Base-by-base conservation (phyloP, 2,797 vertebrate species). In the Balearica regulorum region DNA sequence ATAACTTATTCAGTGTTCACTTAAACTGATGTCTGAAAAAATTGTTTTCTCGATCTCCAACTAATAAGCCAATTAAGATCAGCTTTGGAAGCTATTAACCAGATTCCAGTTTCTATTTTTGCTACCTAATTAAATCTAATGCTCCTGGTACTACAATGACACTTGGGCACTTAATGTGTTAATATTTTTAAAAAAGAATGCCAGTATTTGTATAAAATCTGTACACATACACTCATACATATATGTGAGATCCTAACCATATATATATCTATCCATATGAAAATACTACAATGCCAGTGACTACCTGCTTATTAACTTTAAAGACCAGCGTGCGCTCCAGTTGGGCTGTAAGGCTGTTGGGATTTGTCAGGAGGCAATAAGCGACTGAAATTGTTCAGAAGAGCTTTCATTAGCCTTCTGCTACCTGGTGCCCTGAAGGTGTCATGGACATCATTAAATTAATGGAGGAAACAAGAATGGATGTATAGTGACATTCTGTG, bases 41-140 rank as follows among this genome's bases (percentile, higher is more conserved):
- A 81, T 28, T 71, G 2, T 83, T 90, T 90, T 33, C 64, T 90
- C 16, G 1, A 46, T 93, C 57, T 89, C 46, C 55, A 76, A 70
- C 62, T 95, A 93, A 84, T 89, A 90, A 89, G 39, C n/a, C 83
- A 91, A 69, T 94, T 90, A 90, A 87, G 80, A 73, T 60, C 71
- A 81, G 41, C 77, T 90, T 90, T 90, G 29, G 7, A 94, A 75
- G 71, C 37, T 93, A 79, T 88, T 91, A 83, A 60, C 53, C 70
- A 91, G 76, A 37, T 77, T 83, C 35, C n/a, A 68, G 29, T 87
- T 91, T 81, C 87, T 93, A 20, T 76, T 96, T 95, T 94, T 90
- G 37, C 53, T 33, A 48, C 58, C 58, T 86, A 92, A 84, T 90
- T 94, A 90, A 93, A 84, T 39, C 39, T 53, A 53, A 70, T 79